Conservation (phyloP, 2,113 vertebrate species). For the Sciurus niger region DNA sequence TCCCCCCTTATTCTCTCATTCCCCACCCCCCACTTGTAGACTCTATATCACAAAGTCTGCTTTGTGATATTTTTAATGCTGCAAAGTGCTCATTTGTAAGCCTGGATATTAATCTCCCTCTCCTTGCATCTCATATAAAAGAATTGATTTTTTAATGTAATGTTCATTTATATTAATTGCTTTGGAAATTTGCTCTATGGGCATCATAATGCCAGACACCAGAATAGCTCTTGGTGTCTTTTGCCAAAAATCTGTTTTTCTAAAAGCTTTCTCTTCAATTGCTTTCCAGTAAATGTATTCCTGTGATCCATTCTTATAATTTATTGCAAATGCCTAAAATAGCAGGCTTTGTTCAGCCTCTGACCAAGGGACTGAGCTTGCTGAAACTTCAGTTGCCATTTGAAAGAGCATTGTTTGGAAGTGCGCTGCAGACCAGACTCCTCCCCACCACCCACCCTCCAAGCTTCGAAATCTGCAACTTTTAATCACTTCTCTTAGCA, state of each 20-base stretch:
- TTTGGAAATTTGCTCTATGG: constrained; percentile 69
- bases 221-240: constrained; percentile 64
- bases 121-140: constrained; percentile 52
- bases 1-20: too few relatives aligned
- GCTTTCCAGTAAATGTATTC: constrained; percentile 80
- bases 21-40: too few relatives aligned
- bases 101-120: neutral
- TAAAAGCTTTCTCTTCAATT: constrained; percentile 39
- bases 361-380: constrained; percentile 40
- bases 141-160: constrained; percentile 49
- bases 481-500: neutral
- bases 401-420: constrained; percentile 4
- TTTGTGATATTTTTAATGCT: constrained; percentile 7
- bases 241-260: constrained; percentile 74
- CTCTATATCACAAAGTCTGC: too few relatives aligned
- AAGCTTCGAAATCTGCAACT: neutral
- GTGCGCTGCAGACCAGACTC: neutral
- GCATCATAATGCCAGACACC: constrained; percentile 72
- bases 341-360: constrained; percentile 66
- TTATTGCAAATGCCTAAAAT: constrained; percentile 69
- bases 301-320: constrained; percentile 74
- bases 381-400: constrained; percentile 36
- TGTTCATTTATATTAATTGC: constrained; percentile 72
- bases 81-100: constrained; percentile 50
- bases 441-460: neutral